Evolutionary conservation across 1,140 invertebrate genomes (phyloP), one percentile per base, ranked within the genome.

Genomic region (Aphis gossypii): DNA sequence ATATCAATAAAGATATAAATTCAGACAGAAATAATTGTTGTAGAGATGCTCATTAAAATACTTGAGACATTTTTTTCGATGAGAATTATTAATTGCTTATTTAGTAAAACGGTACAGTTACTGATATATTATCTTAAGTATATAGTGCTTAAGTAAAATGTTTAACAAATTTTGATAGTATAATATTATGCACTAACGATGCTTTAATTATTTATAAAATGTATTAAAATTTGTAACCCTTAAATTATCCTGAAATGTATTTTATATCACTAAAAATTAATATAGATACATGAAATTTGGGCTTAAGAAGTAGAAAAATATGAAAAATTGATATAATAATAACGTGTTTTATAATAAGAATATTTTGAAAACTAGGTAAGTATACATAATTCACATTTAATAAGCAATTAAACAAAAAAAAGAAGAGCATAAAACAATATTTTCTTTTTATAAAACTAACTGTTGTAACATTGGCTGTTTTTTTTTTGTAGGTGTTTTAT

Each of bases 381-480:
- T 54, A 20, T 35, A 38, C 21, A 35, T 38, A 88, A 88, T 23
- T 54, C n/a, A 88, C 18, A 2, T 88, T 88, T 88, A 88, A 51
- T 51, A 88, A 48, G 46, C 86, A 88, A 51, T 88, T 88, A 88
- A 88, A 88, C 18, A 46, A 18, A 20, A 54, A 87, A 48, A 48
- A 48, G n/a, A 87, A 87, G 20, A 48, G 18, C 11, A 30, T 35
- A 87, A 87, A 87, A 87, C 18, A 48, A 48, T 87, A 51, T 87
- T 87, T 87, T 87, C 44, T n/a, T 48, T 87, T 87, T 20, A 35
- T 88, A 88, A 88, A 88, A 88, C 6, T 30, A 51, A 88, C n/a
- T 35, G 44, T 30, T n/a, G 11, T 51, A n/a, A 1, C 30, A 87
- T 88, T n/a, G n/a, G 20, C 4, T 54, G 44, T 88, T 51, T 87